A percentile compares a stretch with the other conserved stretches of the same genome.
These are phyloP conservation scores for Mola mola DNA, from an alignment of 2,113 vertebrate genomes.

Conservation along the genomic window DNA sequence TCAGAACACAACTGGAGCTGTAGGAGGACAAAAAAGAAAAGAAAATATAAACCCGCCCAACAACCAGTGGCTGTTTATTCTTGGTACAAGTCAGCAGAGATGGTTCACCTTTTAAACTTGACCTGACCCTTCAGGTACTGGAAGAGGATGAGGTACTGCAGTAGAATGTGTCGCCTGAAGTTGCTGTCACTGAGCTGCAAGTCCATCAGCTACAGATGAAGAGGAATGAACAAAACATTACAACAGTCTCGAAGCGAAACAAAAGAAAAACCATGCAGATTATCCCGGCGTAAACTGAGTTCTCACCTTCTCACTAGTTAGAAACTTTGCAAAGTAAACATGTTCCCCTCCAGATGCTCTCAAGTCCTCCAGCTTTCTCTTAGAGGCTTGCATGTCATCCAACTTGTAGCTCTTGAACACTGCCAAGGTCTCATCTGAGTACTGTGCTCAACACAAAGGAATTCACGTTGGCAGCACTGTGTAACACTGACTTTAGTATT, in stretches of 20 bases:
- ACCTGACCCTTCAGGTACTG: conserved; percentile 98
- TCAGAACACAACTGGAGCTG: conserved; percentile 92
- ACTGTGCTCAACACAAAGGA: conserved; percentile 75
- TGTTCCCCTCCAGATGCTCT: conserved; percentile 91
- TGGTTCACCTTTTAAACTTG: conserved; percentile 95
- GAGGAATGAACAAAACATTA: not conserved
- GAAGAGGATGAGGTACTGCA: conserved; percentile 98
- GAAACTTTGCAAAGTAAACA: conserved; percentile 98
- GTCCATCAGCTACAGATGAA: conserved; percentile 91
- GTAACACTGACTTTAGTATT: not conserved
- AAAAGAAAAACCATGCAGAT: not conserved
- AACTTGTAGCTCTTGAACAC: conserved; percentile 98
- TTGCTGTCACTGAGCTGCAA: conserved; percentile 98
- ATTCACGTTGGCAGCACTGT: not conserved
- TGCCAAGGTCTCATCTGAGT: conserved; percentile 94
- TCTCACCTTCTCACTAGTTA: conserved; percentile 97
- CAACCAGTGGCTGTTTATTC: not conserved
- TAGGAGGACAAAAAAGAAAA: not conserved
- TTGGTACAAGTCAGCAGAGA: not conserved
- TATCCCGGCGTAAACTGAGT: not conserved
- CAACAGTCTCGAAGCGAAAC: not conserved
- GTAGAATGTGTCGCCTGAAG: conserved; percentile 94
- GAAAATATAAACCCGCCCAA: not conserved
- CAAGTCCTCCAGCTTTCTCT: conserved; percentile 93
- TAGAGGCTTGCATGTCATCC: conserved; percentile 96